These are phyloP conservation scores for Tipula unca DNA, from an alignment of 2,888 invertebrate genomes.

Conservation along the genomic window DNA sequence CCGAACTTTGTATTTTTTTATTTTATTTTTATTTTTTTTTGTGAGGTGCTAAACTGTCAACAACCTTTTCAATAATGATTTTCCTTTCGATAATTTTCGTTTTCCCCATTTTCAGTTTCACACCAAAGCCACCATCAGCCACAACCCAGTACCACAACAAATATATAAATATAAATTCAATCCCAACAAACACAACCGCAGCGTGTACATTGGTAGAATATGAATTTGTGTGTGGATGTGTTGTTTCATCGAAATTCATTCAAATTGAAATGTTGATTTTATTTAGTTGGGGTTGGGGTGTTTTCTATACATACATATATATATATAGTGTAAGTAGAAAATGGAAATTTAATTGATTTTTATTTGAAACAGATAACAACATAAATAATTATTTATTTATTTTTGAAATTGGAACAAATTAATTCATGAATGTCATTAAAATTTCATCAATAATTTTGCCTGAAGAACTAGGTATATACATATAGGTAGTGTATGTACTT, in stretches of 20 bases:
- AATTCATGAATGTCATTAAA: background rate
- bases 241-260: background rate
- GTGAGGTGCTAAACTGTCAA: background rate
- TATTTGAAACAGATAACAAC: background rate
- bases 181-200: background rate
- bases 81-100: background rate
- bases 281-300: background rate
- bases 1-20: background rate
- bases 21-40: background rate
- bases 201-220: too few species aligned
- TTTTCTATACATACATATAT: background rate
- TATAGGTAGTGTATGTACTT: background rate
- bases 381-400: background rate
- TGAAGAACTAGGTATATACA: background rate
- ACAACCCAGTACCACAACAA: background rate
- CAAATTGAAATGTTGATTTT: background rate
- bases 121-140: background rate
- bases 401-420: background rate
- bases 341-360: background rate
- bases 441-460: background rate
- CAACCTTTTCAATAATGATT: background rate
- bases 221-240: background rate
- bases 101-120: background rate
- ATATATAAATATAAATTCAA: background rate
- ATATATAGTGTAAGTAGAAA: background rate